Base-by-base conservation (phyloP, 2,797 vertebrate species). In the Sebastes hubbsi region DNA sequence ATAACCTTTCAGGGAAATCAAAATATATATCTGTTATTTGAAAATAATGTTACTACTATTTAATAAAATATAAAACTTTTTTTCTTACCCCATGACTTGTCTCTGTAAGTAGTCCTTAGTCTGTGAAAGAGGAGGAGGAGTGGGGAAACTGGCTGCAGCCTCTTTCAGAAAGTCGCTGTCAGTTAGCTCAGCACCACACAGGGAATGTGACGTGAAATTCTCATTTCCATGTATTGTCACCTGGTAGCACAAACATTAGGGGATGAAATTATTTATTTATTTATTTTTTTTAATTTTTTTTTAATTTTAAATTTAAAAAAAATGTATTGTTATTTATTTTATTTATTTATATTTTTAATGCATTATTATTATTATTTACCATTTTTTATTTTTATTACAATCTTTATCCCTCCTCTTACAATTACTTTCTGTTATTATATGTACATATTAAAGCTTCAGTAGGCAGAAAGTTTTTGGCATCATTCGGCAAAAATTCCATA, bases 181-280 rank as follows among this genome's bases (percentile, higher is more conserved):
- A 2, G 58, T 81, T 76, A 96, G 60, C 64, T 94, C 90, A 1
- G 71, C 72, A 5, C 86, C 88, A 0, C 54, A 34, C 46, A 96
- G 81, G 30, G 80, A 72, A 42, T 9, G 63, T 6, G 94, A 91
- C 0, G 66, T 2, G 30, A 83, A 59, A 24, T 83, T 63, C 3
- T 87, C 90, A 62, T 82, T 80, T 24, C 95, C 94, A 16, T 95
- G 91, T n/a, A 96, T 67, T 7, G 77, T 94, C 56, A 96, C 94
- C 95, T 96, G 74, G 55, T 3, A 67, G 75, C 13, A 42, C 4
- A 70, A 55, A 65, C 4, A 75, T 14, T 1, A 38, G 1, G 12
- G 14, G 0, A 52, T n/a, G 20, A n/a, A 5, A 52, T 49, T n/a
- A 52, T 20, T 8, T 38, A 24, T 24, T 24, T 24, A 24, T 13